phyloP scores from a whole-genome alignment of 2,888 invertebrate genomes.

The Chrysodeixis includens region DNA sequence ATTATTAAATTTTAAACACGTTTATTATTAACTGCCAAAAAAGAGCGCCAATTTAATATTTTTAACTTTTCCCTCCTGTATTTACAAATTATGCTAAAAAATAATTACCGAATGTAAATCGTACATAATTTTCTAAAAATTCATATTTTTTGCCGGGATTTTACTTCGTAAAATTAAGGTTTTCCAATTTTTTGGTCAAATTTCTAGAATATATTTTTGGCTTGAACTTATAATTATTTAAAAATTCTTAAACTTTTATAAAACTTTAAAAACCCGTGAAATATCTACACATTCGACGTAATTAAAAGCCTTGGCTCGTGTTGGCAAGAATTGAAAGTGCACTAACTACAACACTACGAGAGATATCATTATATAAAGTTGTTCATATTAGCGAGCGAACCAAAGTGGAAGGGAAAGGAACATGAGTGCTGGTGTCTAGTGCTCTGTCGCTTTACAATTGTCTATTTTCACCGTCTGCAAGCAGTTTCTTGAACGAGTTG shows the following conservation, averaged over 20 bases:
- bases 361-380: slow-evolving; percentile 5
- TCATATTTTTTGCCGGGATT: too few relatives aligned
- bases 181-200: too few relatives aligned
- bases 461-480: slow-evolving; percentile 65
- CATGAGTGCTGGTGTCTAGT: slow-evolving; percentile 64
- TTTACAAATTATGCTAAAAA: background rate
- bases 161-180: too few relatives aligned
- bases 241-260: too few relatives aligned
- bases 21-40: too few relatives aligned
- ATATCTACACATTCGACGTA: background rate
- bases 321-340: slow-evolving; percentile 18
- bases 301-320: background rate
- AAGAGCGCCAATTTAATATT: too few relatives aligned
- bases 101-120: too few relatives aligned
- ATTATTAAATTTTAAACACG: too few relatives aligned
- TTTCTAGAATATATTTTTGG: too few relatives aligned
- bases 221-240: too few relatives aligned
- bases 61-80: too few relatives aligned
- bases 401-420: slow-evolving; percentile 48
- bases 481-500: slow-evolving; percentile 59
- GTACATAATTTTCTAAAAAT: too few relatives aligned
- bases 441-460: slow-evolving; percentile 65
- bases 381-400: slow-evolving; percentile 29
- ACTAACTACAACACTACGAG: slow-evolving; percentile 28
- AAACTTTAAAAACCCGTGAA: background rate